Evolutionary conservation across 1,140 invertebrate genomes (phyloP).

Genomic region (Ridgeia piscesae): DNA sequence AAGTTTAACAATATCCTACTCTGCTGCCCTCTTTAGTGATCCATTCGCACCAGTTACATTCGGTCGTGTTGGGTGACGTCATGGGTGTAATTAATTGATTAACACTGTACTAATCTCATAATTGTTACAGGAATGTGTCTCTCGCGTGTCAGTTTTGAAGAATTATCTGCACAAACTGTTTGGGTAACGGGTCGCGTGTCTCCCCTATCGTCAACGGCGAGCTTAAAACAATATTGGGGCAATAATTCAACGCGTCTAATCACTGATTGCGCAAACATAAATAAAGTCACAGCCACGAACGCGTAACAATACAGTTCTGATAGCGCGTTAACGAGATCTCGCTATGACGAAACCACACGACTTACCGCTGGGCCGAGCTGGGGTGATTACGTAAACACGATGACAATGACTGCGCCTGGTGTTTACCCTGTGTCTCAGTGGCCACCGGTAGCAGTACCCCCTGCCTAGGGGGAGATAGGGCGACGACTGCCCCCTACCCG

Average conservation of each 20-base stretch:
- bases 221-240: background rate
- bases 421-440: background rate
- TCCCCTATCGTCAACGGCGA: background rate
- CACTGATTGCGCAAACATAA: background rate
- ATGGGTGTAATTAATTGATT: background rate
- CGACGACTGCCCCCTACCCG: too few relatives aligned
- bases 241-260: conserved; percentile 6
- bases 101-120: background rate
- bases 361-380: background rate
- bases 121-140: background rate
- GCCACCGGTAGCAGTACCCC: background rate
- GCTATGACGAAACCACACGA: background rate
- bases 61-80: background rate
- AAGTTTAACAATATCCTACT: background rate
- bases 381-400: background rate
- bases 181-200: background rate
- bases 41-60: background rate
- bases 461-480: background rate
- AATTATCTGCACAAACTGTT: background rate
- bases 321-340: background rate
- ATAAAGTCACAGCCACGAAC: background rate
- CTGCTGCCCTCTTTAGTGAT: background rate
- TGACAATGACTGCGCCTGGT: background rate
- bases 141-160: background rate
- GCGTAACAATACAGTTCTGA: background rate